Base-by-base conservation (phyloP, 2,888 invertebrate species). In the Mesoligia furuncula region DNA sequence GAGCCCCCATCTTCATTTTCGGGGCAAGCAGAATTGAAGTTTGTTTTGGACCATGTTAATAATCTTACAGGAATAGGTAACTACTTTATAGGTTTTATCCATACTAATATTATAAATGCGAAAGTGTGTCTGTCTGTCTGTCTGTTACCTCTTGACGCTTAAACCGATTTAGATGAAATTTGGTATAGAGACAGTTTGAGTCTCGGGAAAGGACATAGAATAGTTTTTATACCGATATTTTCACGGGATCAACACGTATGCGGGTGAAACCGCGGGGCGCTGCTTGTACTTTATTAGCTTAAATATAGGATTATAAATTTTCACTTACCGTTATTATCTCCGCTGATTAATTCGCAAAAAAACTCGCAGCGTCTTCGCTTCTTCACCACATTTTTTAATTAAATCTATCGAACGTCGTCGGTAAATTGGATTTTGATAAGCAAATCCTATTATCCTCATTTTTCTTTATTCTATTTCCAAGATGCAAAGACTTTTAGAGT, bases 361-460 rank as follows among this genome's bases (percentile, higher is more conserved):
- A 77, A 64, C 13, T 20, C 57, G 36, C 62, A 27, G 39, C 36
- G 24, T 59, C 75, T 65, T 78, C 24, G 48, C 59, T 73, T 74
- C 59, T 67, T 73, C 69, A 54, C 75, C 75, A 64, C 20, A 45
- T 57, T 75, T 80, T 85, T 87, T 70, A 87, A 85, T 87, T 77
- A 85, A 88, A 87, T 87, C 75, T 77, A 79, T 77, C 57, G 75
- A 66, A 74, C 20, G 57, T 61, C 48, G 20, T 61, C 48, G 20
- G 73, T 65, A 85, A 85, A 85, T 78, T 87, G 79, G 74, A 68
- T 70, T 78, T 76, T 77, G 76, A 80, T 74, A 82, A 85, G 66
- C 61, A 67, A 87, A 85, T 83, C 75, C 70, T 73, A 75, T 85
- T 87, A 82, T 51, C 67, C 62, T 79, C 59, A 84, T 57, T 86